Percentiles rank a stretch among this genome's conserved stretches.
Conservation (phyloP, 2,113 vertebrate genomes). For the Cyrtonyx montezumae region DNA sequence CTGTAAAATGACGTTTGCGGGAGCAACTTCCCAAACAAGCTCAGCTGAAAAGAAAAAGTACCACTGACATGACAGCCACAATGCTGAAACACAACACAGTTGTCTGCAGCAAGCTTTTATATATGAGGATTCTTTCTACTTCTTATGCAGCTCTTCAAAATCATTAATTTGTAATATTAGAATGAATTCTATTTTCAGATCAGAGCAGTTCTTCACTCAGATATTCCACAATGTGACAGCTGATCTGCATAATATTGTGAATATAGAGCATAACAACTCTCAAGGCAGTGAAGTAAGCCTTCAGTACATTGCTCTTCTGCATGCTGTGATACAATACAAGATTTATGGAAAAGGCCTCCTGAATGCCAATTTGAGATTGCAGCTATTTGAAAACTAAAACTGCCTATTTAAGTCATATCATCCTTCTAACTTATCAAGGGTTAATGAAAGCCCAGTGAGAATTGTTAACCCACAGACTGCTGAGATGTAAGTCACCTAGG, state of each 20-base stretch:
- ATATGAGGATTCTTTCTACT: neutral
- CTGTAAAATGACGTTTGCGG: neutral
- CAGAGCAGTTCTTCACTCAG: neutral
- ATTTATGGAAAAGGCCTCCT: neutral
- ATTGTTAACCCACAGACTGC: neutral
- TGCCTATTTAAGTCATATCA: neutral
- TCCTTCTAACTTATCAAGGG: neutral
- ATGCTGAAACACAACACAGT: neutral
- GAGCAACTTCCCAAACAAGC: neutral
- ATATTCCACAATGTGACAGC: conserved; percentile 29
- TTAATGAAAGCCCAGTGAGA: neutral
- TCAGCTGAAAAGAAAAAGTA: neutral
- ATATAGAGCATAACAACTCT: neutral
- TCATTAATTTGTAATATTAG: neutral
- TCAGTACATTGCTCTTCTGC: neutral
- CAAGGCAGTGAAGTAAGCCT: conserved; percentile 5
- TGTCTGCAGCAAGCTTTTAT: neutral
- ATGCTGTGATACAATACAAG: neutral
- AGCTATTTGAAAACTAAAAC: neutral
- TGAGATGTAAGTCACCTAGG: neutral
- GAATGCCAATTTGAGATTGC: neutral
- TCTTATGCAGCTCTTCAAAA: conserved; percentile 8
- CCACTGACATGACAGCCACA: neutral
- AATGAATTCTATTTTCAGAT: neutral
- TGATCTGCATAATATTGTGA: conserved; percentile 28